Evolutionary conservation across 2,797 vertebrate species (phyloP), one percentile per base, ranked within the genome.

Genomic region (Gallinago stenura): DNA sequence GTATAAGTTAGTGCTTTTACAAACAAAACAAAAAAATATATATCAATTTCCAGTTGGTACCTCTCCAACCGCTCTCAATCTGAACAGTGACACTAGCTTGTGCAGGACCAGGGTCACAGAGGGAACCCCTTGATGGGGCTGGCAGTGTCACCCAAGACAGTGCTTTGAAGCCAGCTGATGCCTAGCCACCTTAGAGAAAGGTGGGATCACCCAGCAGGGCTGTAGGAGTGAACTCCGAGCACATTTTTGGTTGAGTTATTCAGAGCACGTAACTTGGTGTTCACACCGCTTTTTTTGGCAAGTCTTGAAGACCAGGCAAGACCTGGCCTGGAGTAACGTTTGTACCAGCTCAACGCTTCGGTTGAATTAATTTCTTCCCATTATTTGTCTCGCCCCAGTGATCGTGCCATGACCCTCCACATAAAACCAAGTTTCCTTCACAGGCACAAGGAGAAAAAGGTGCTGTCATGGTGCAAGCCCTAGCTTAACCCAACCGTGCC

Each of bases 1-100:
- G 79, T 83, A 93, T 95, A 96, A 96, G 91, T 97, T 95, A 97
- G 91, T 93, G 68, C 83, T 91, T 95, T 60, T 66, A 84, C 58
- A 73, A 95, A 87, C 58, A 77, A 95, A 88, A 88, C 69, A 87
- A 86, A 61, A 22, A 21, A 56, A 18, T 41, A 35, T 12, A 20
- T 15, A 69, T 10, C 62, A 12, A 62, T n/a, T 91, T 73, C 90
- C 93, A 94, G 80, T 28, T 70, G 88, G 62, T 30, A 35, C 53
- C 45, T 70, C 77, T 84, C 77, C 90, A 60, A 17, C 31, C 0
- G 0, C 87, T 87, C 69, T 83, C 48, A 57, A 14, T 8, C 57
- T 10, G 2, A 41, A 65, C 46, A 26, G 53, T 16, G 54, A 15
- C 7, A 3, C 37, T 26, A 35, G 31, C 48, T 6, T 18, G 19